Evolutionary conservation across 2,113 vertebrate genomes (phyloP), one percentile per base, ranked within the genome.

Genomic region (Acinonyx jubatus): DNA sequence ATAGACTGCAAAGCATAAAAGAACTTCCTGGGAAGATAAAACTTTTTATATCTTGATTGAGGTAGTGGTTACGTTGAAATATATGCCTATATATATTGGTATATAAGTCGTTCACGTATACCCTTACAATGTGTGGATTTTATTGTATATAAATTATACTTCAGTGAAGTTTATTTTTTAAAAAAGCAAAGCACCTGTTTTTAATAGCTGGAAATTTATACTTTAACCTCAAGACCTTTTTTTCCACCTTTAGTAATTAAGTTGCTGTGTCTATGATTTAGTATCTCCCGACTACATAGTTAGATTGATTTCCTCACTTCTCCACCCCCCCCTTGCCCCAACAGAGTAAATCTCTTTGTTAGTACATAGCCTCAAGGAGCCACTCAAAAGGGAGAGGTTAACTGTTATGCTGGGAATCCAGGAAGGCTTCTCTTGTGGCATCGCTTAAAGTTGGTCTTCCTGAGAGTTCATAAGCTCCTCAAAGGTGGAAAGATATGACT

Each of bases 171-270:
- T 88, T 76, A 12, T 14, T 45, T 78, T 85, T 76, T 29, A 45
- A 25, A 48, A 63, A 92, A 86, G 6, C 8, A 81, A 87, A 69
- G 23, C n/a, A 69, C 12, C 63, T 57, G 10, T 69, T 95, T 15
- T 93, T 97, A 65, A 48, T 88, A 89, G 71, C 78, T 96, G 9
- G 50, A 89, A 81, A 41, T 81, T 66, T 92, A 48, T 63, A 79
- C 21, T 80, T 92, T n/a, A 82, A 55, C 68, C 29, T 15, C n/a
- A 80, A 89, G 33, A 52, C 19, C 52, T 45, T 55, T 88, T 79
- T 65, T 5, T 23, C 87, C 63, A 38, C 41, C 31, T 93, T 86
- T 73, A 79, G 45, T 79, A 55, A 29, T 92, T 94, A 78, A 86
- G 33, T 66, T 13, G 29, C 36, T 76, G 7, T 78, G 52, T 68